Evolutionary conservation across 2,797 vertebrate genomes (phyloP), one percentile per base, ranked within the genome.

Genomic region (Sebastolobus altivelis): DNA sequence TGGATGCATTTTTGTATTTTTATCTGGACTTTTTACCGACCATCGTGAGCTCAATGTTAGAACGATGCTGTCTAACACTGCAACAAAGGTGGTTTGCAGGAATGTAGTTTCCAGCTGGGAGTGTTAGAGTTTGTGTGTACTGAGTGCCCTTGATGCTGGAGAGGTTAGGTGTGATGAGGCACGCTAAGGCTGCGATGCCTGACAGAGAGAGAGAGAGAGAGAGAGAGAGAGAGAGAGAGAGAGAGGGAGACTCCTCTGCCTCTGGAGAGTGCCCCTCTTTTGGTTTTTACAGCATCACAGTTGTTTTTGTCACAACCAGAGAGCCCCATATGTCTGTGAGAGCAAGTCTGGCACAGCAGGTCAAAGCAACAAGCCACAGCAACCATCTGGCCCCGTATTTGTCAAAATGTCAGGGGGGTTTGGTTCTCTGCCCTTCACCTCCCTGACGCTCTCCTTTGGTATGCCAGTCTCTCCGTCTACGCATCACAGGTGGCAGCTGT

Each of bases 371-470:
- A 65, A 72, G 77, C 68, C 83, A 82, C 84, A 35, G 79, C 82
- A 71, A 79, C 90, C 93, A 90, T 92, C 92, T 93, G 91, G 83
- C 79, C 60, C 35, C 54, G 20, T 69, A 84, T 89, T 88, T 91
- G 84, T 92, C 89, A 85, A 67, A 87, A 72, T 87, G 90, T 90
- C 88, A 87, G 87, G 77, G 92, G 84, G 55, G 80, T 89, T 88
- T 86, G 79, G 90, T 81, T 90, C 72, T 49, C 72, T 87, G 83
- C 78, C 89, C 88, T 92, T 86, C 86, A 83, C 82, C 77, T 89
- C 77, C 49, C 56, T 59, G 63, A 63, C 56, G 38, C 72, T 56
- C 65, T 72, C 60, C 81, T 81, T 56, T 81, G 69, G 8, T 68
- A 65, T 20, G 52, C 37, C 71, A 38, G 29, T 75, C 35, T 38